Evolutionary conservation across 2,888 invertebrate genomes (phyloP), one percentile per base, ranked within the genome.

Genomic region (Gandaritis pyraliata): DNA sequence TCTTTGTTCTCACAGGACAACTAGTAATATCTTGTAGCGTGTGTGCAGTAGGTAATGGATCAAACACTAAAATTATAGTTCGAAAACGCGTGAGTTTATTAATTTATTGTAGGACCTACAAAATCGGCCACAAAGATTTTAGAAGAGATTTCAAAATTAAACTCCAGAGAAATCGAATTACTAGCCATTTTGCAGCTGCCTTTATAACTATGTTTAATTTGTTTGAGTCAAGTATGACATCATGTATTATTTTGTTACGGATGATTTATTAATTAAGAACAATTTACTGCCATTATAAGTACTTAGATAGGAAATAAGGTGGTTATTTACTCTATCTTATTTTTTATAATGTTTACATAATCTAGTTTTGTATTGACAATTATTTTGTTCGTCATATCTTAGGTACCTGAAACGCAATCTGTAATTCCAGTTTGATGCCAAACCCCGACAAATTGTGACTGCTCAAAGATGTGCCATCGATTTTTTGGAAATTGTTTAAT

Each of bases 161-260:
- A 39, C 59, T 48, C 39, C 33, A 51, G 55, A 38, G 61, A 61
- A 58, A 56, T 65, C 61, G 36, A 64, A 65, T 60, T 64, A 65
- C 61, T 62, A 63, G 59, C 59, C 64, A 56, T 59, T 63, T 59
- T 45, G 41, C 62, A 64, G 55, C 61, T 66, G 64, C 66, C 68
- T 61, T 57, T 39, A 41, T 13, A 13, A 15, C 13, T 62, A 60
- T 59, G 59, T 55, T 49, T 51, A 58, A 39, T 47, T 47, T 36
- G n/a, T 47, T 16, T 41, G 13, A 53, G 52, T 47, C 16, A 29
- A 1, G n/a, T 43, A 50, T 63, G 45, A 58, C 58, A 23, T 55
- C 5, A 33, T 41, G 41, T 41, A 41, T 7, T 53, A 30, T 33
- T 33, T 49, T 50, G 38, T 54, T 48, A 53, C 36, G 2, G 10